These are phyloP conservation scores for Hipparchia sbordonii DNA, from an alignment of 2,888 invertebrate species.

Conservation along the genomic window DNA sequence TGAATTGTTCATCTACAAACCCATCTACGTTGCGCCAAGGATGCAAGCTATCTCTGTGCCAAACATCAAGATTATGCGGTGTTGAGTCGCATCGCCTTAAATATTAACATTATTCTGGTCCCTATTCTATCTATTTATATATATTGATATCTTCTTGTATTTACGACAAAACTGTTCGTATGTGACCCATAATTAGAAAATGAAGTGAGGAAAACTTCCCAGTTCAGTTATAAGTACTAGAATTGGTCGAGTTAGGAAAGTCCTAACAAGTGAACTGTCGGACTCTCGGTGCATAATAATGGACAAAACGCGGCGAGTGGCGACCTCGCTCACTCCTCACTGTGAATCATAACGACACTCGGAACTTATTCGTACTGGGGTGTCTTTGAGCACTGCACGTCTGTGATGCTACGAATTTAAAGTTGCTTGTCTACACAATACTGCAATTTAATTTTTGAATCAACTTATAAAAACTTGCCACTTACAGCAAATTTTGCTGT, in stretches of 20 bases:
- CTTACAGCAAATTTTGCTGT: too few relatives aligned
- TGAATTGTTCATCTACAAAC: too few relatives aligned
- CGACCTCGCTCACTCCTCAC: constrained; percentile 15
- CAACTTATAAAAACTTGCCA: background rate
- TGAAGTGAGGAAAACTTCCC: constrained; percentile 53
- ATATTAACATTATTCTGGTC: too few relatives aligned
- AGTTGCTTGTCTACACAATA: constrained; percentile 26
- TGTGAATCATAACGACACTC: constrained; percentile 49
- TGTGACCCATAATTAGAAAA: constrained; percentile 64
- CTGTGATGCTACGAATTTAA: constrained; percentile 34
- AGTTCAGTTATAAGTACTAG: constrained; percentile 56
- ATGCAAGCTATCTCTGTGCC: background rate
- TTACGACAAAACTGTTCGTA: constrained; percentile 35
- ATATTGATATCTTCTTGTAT: too few relatives aligned
- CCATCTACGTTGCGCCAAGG: background rate
- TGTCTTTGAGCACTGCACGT: constrained; percentile 45
- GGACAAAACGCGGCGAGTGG: constrained; percentile 27
- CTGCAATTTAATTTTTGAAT: constrained; percentile 13
- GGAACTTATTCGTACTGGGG: constrained; percentile 46
- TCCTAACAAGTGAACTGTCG: constrained; percentile 64
- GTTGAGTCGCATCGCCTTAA: too few relatives aligned
- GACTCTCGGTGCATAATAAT: constrained; percentile 52
- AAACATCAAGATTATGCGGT: too few relatives aligned
- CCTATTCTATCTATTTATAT: too few relatives aligned
- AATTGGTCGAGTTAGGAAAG: constrained; percentile 44